Percentiles rank a stretch among this genome's conserved stretches.
Evolutionary conservation across 2,113 vertebrate genomes (phyloP).

Genomic region (Felis catus): F.catus_Fca126_mat1.0 CM031411.1:24467501-24468000

Average conservation of each 20-base stretch:
- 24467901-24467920: background rate
- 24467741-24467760: background rate
- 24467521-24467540: background rate
- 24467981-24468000: background rate
- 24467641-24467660: conserved; percentile 8
- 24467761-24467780: background rate
- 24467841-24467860: background rate
- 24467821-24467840: background rate
- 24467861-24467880: background rate
- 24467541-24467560: background rate
- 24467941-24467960: background rate
- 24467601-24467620: background rate
- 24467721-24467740: background rate
- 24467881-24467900: background rate
- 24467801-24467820: background rate
- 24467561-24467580: background rate
- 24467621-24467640: background rate
- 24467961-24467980: background rate
- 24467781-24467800: background rate
- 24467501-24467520: background rate
- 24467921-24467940: background rate
- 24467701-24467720: background rate
- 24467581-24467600: background rate
- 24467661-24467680: background rate
- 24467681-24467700: background rate